These are phyloP conservation scores for Zonotrichia albicollis DNA, from an alignment of 2,797 vertebrate species.

Conservation along the genomic window DNA sequence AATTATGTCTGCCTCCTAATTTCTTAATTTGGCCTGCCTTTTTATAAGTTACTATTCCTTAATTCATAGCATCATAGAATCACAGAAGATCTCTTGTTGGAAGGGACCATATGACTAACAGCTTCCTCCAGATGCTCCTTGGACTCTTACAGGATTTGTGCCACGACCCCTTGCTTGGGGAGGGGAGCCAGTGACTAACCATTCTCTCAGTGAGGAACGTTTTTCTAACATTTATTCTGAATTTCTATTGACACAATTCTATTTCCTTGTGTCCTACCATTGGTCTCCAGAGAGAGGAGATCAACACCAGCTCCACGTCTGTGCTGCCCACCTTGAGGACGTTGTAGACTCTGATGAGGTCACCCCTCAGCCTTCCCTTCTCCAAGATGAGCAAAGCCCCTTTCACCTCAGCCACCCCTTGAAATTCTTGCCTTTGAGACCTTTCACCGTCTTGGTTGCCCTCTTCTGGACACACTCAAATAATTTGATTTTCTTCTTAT, in stretches of 20 bases:
- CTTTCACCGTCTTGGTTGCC: not conserved
- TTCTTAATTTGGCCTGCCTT: not conserved
- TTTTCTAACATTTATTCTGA: not conserved
- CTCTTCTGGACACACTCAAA: not conserved
- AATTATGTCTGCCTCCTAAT: not conserved
- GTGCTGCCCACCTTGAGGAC: not conserved
- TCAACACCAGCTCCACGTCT: not conserved
- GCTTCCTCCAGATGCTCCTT: not conserved
- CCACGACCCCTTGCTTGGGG: not conserved
- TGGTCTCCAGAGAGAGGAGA: not conserved
- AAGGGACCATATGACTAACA: not conserved
- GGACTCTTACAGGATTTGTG: not conserved
- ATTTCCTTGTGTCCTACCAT: fast-evolving
- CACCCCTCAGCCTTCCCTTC: not conserved
- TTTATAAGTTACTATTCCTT: not conserved
- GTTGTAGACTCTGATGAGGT: too few species aligned
- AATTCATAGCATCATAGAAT: not conserved
- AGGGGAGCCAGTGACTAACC: not conserved
- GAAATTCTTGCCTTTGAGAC: not conserved
- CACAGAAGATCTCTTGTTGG: not conserved
- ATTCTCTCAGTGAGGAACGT: not conserved
- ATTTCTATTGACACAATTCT: not conserved
- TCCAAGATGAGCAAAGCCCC: not conserved
- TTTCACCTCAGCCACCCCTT: not conserved
- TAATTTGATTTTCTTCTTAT: not conserved